These are phyloP conservation scores for Heloderma charlesbogerti DNA, from an alignment of 2,113 vertebrate species.

Conservation along the genomic window DNA sequence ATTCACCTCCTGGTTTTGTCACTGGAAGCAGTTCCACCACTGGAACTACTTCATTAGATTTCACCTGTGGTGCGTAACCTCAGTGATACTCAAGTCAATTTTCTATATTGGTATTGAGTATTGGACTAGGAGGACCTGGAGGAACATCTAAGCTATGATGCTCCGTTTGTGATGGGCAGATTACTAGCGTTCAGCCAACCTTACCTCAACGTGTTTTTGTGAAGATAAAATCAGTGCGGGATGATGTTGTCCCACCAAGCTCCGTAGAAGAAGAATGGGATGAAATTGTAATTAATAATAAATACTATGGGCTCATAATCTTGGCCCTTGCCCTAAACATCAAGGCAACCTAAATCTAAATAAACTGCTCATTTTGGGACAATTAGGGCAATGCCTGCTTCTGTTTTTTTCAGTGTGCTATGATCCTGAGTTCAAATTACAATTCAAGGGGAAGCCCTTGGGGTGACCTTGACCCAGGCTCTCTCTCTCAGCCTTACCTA, in stretches of 20 bases:
- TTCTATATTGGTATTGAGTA: no score
- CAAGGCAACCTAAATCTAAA: neutral
- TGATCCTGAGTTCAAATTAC: neutral
- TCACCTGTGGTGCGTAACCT: no score
- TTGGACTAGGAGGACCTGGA: no score
- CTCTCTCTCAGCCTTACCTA: neutral
- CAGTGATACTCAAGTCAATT: no score
- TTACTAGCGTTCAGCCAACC: neutral
- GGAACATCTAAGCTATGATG: no score
- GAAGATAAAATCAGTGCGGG: neutral
- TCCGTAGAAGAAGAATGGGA: neutral
- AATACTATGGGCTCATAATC: neutral
- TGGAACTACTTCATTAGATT: no score
- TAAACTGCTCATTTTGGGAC: neutral
- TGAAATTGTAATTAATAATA: neutral
- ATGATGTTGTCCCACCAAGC: neutral
- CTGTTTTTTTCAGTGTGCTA: neutral
- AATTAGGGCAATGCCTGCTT: neutral
- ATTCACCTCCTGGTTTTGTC: no score
- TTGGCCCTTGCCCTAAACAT: neutral
- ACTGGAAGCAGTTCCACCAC: no score
- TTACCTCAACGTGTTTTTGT: no score
- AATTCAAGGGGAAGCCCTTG: neutral
- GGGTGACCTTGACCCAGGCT: neutral
- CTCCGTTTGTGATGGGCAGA: no score